Conservation (phyloP, 2,113 vertebrate genomes). For the Dunckerocampus dactyliophorus region DNA sequence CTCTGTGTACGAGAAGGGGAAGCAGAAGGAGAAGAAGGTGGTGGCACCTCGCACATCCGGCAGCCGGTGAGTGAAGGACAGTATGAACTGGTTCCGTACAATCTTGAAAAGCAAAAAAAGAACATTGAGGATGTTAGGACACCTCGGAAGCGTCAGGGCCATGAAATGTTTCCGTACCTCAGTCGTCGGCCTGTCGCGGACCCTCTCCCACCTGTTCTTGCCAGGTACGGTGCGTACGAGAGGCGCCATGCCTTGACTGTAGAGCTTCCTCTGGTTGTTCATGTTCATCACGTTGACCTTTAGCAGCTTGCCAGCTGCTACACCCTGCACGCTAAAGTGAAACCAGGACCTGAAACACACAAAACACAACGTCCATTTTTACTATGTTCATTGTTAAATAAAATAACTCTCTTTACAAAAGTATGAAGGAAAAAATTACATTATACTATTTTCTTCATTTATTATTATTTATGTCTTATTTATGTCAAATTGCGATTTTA, state of each 20-base stretch:
- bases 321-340: constrained; percentile 89
- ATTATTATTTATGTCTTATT: no score
- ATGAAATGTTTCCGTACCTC: constrained; percentile 67
- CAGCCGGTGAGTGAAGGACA: constrained; percentile 91
- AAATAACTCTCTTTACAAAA: no score
- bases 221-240: constrained; percentile 85
- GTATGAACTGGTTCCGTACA: constrained; percentile 87
- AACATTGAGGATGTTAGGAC: neutral
- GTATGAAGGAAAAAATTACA: no score
- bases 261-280: constrained; percentile 97
- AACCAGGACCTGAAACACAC: constrained; percentile 86
- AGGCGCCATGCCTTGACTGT: constrained; percentile 93
- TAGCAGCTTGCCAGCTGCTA: constrained; percentile 81
- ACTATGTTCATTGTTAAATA: no score
- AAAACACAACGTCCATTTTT: neutral
- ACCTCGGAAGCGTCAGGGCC: neutral
- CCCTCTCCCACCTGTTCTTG: constrained; percentile 87
- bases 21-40: constrained; percentile 96
- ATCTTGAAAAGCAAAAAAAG: constrained; percentile 69
- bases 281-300: constrained; percentile 97
- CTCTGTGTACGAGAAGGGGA: constrained; percentile 91
- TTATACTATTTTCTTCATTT: no score
- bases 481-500: no score
- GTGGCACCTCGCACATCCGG: constrained; percentile 83
- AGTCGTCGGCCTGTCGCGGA: constrained; percentile 83